Evolutionary conservation across 2,888 invertebrate genomes (phyloP).

Genomic region (Ornithoptera priamus): DNA sequence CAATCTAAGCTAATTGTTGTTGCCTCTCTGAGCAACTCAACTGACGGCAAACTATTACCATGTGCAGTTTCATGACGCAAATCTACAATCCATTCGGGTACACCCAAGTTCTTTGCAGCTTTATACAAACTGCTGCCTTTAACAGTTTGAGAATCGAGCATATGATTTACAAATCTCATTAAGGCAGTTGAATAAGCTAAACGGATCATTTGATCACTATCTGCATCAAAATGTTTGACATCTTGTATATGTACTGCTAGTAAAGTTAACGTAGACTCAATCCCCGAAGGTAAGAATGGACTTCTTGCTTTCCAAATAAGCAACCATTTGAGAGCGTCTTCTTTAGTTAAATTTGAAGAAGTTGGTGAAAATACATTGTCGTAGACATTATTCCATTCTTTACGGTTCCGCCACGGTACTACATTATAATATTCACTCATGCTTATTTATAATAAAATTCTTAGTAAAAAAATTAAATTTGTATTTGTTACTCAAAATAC

Average conservation of each 20-base stretch:
- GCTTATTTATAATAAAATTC: conserved; percentile 29
- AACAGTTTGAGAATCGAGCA: conserved; percentile 77
- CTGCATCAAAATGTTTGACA: conserved; percentile 41
- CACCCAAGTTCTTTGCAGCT: conserved; percentile 82
- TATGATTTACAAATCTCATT: conserved; percentile 84
- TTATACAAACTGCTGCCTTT: conserved; percentile 77
- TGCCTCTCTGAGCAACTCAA: conserved; percentile 82
- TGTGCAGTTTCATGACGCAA: conserved; percentile 90
- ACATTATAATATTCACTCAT: conserved; percentile 59
- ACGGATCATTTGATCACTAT: conserved; percentile 70
- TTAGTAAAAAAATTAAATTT: conserved; percentile 11
- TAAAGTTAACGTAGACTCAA: conserved; percentile 81
- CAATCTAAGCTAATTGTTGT: conserved; percentile 82
- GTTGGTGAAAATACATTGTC: conserved; percentile 62
- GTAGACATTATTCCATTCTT: conserved; percentile 78
- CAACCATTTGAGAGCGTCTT: conserved; percentile 70
- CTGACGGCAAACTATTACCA: conserved; percentile 82
- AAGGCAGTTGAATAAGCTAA: conserved; percentile 82
- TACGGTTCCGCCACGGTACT: conserved; percentile 68
- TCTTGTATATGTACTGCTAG: conserved; percentile 75
- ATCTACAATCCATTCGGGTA: conserved; percentile 90
- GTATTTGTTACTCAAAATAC: not conserved
- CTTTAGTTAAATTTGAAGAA: conserved; percentile 46
- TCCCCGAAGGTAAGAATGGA: conserved; percentile 78
- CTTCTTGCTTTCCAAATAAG: conserved; percentile 80